Evolutionary conservation across 1,140 invertebrate species (phyloP), one percentile per base, ranked within the genome.

Genomic region (Achatina immaculata): DNA sequence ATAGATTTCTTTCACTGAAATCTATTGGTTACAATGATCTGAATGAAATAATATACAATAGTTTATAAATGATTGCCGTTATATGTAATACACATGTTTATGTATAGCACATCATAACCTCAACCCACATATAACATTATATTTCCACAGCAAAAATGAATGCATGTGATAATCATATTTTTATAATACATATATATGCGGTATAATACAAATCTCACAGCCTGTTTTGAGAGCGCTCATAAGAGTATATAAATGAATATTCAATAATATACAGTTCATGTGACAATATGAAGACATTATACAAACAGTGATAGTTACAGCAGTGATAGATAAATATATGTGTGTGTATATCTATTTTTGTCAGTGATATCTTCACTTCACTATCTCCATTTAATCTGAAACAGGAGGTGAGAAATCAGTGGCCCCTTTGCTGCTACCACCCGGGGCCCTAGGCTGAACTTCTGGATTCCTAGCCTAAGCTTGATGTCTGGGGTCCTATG

Each of bases 191-290:
- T 36, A 36, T 36, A 31, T 28, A 69, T 24, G 36, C 11, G 48
- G 11, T 69, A 69, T 69, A 69, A 69, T 69, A 69, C 68, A 69
- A 43, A 42, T 40, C 42, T 69, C 68, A 69, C 68, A 69, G 68
- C 68, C 68, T 69, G 36, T 40, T 69, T 69, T 69, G 68, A 40
- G 68, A 69, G 68, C 68, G 68, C 42, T 42, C 1, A 42, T 28
- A 69, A 38, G 21, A 19, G 1, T 42, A 24, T 28, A 69, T 42
- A n/a, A 43, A 69, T 42, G 36, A 69, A 69, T 69, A 42, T 42
- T 40, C 42, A 21, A 69, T 21, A 21, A 42, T 40, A 28, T 19
- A 14, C 11, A 14, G 48, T 14, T 51, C 48, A 51, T 51, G 48
- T 14, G 24, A 14, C 24, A 51, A 51, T 14, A 51, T 14, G 24